Evolutionary conservation across 1,140 invertebrate species (phyloP).

Genomic region (Dendroctonus ponderosae): DNA sequence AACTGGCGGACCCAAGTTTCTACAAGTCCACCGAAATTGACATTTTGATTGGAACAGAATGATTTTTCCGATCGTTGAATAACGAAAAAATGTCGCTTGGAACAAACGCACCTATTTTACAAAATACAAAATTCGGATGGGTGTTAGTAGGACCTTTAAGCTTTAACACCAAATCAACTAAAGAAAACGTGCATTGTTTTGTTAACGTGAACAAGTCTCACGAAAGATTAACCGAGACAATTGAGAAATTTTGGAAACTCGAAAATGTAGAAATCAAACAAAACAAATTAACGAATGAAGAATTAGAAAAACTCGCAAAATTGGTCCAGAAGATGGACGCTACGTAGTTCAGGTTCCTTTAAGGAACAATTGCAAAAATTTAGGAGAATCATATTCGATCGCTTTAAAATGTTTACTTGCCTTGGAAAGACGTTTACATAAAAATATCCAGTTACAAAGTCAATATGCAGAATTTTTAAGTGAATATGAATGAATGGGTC

Average conservation of each 20-base stretch:
- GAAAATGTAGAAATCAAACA: neutral
- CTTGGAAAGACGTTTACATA: conserved; percentile 6
- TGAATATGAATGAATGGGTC: conserved; percentile 15
- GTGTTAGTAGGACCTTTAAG: too few relatives aligned
- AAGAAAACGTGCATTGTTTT: neutral
- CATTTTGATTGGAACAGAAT: conserved; percentile 11
- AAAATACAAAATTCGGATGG: conserved; percentile 26
- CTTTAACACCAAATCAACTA: too few relatives aligned
- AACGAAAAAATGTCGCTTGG: conserved; percentile 13
- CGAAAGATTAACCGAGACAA: neutral
- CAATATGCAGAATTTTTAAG: conserved; percentile 7
- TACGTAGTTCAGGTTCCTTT: conserved; percentile 11
- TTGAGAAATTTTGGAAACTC: conserved; percentile 5
- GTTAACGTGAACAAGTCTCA: neutral
- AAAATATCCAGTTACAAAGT: conserved; percentile 3
- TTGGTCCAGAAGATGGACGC: neutral
- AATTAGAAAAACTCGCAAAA: conserved; percentile 8
- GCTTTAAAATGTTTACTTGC: conserved; percentile 2
- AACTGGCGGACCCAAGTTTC: conserved; percentile 19
- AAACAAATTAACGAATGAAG: conserved; percentile 9
- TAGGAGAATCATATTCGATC: conserved; percentile 13
- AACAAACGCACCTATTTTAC: conserved; percentile 13
- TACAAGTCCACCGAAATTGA: conserved; percentile 14
- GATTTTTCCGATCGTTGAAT: conserved; percentile 18
- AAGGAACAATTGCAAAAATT: neutral